Percentiles rank a stretch among this genome's conserved stretches.
These are phyloP conservation scores for Corythornis madagascariensis DNA, from an alignment of 2,113 vertebrate genomes.

Conservation along the genomic window DNA sequence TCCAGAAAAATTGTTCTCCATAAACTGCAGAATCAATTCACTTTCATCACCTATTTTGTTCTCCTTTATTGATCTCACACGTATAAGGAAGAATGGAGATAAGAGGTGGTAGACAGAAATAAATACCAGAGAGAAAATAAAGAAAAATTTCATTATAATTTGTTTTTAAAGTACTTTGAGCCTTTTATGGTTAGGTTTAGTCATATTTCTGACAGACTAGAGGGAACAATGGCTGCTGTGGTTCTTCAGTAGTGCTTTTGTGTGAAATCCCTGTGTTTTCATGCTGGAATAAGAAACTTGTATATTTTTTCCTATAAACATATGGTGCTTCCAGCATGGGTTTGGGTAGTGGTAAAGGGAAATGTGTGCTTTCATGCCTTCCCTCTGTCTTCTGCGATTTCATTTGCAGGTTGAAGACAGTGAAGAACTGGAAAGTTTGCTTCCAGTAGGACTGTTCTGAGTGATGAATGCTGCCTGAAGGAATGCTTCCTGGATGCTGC, in stretches of 20 bases:
- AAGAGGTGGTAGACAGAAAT: neutral
- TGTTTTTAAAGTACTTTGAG: neutral
- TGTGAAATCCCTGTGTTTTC: neutral
- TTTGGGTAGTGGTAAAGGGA: neutral
- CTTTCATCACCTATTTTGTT: neutral
- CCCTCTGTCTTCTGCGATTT: neutral
- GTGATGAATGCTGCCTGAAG: neutral
- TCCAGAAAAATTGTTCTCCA: neutral
- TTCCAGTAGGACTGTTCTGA: neutral
- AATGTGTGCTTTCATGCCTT: neutral
- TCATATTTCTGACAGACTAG: neutral
- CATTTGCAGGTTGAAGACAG: neutral
- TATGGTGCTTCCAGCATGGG: neutral
- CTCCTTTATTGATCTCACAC: neutral
- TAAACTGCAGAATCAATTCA: neutral
- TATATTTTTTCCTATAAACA: neutral
- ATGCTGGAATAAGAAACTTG: neutral
- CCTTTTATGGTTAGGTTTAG: neutral
- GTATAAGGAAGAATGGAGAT: neutral
- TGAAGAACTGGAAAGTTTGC: neutral
- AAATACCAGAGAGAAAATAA: neutral
- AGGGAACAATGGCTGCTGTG: neutral
- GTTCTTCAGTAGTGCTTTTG: neutral
- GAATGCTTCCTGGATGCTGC: neutral
- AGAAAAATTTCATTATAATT: neutral